phyloP scores from a whole-genome alignment of 2,113 vertebrate genomes.

The Plestiodon gilberti region DNA sequence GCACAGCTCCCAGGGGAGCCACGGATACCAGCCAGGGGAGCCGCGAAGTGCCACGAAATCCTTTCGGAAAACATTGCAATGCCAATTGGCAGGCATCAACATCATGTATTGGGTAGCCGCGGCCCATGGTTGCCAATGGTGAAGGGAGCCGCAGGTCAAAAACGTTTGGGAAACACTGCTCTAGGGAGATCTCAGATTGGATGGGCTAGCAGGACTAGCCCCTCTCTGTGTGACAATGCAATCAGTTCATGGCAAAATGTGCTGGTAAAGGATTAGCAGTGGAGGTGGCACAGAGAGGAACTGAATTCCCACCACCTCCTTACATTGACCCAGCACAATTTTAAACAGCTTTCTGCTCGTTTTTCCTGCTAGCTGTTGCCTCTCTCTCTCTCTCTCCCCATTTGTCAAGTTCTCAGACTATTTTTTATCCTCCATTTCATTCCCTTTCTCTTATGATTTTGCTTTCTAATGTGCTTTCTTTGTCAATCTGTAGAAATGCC shows the following conservation, averaged over 20 bases:
- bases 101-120: too few species aligned
- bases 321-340: background rate
- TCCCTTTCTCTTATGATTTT: background rate
- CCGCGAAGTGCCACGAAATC: too few species aligned
- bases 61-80: too few species aligned
- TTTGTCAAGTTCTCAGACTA: background rate
- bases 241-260: too few species aligned
- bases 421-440: background rate
- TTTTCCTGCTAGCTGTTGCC: background rate
- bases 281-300: background rate
- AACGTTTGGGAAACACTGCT: too few species aligned
- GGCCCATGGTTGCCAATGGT: too few species aligned
- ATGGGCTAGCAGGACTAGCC: background rate
- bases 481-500: background rate
- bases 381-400: rapidly evolving
- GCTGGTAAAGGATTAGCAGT: background rate
- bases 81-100: too few species aligned
- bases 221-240: background rate
- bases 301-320: background rate
- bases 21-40: too few species aligned
- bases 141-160: too few species aligned
- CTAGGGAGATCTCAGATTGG: background rate
- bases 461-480: background rate
- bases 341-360: background rate
- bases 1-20: too few species aligned